Conservation (phyloP, 2,113 vertebrate genomes). For the Daubentonia madagascariensis region DNA sequence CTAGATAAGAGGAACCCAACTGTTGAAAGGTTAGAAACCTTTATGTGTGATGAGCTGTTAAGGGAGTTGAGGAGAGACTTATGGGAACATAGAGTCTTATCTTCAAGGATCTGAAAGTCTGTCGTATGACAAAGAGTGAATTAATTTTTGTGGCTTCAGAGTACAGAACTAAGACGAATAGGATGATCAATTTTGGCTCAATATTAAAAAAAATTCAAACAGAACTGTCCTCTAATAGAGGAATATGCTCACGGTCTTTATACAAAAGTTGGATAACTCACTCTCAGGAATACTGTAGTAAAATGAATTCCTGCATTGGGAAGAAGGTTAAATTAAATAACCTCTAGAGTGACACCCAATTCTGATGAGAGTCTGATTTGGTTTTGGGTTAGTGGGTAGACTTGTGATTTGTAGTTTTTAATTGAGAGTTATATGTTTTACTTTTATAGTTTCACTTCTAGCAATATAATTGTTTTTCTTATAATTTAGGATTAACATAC, state of each 20-base stretch:
- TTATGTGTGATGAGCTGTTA: background rate
- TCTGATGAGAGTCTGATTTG: background rate
- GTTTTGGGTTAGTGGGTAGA: conserved; percentile 10
- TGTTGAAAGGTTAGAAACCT: background rate
- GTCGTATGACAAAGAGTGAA: background rate
- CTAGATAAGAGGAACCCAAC: background rate
- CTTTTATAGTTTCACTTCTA: conserved; percentile 38
- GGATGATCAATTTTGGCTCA: conserved; percentile 7
- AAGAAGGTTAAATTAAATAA: background rate
- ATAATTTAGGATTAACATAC: conserved; percentile 53
- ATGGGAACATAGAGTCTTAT: background rate
- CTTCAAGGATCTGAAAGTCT: background rate
- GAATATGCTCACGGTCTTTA: background rate
- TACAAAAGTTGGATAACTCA: background rate
- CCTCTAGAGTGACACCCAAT: background rate
- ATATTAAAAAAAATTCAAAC: conserved; percentile 8
- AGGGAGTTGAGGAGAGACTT: background rate
- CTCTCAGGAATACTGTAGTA: background rate
- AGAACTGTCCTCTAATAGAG: background rate
- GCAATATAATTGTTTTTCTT: conserved; percentile 59
- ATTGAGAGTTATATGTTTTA: conserved; percentile 41
- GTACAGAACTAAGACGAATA: background rate
- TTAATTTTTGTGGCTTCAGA: background rate
- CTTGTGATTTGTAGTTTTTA: conserved; percentile 42
- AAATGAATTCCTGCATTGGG: background rate